These are phyloP conservation scores for Mobula birostris DNA, from an alignment of 2,113 vertebrate species.

Conservation along the genomic window DNA sequence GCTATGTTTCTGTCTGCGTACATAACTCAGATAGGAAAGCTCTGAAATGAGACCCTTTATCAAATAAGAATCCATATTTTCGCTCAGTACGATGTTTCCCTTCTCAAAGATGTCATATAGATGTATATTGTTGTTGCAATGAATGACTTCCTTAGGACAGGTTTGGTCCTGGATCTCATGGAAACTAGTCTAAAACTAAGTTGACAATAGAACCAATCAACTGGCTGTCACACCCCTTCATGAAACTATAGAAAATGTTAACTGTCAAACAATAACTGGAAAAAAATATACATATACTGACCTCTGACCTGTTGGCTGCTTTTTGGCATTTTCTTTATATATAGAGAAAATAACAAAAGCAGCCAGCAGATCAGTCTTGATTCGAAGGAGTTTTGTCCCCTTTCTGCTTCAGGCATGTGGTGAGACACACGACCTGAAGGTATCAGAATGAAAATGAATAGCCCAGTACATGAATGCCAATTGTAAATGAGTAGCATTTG, in stretches of 20 bases:
- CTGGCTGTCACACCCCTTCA: neutral
- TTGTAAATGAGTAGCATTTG: neutral
- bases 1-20: neutral
- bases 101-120: too few species aligned
- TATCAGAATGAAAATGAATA: neutral
- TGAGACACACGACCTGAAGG: neutral
- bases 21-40: neutral
- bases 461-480: neutral
- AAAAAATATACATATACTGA: neutral
- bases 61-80: neutral
- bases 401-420: neutral
- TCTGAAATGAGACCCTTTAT: neutral
- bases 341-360: neutral
- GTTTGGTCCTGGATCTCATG: neutral
- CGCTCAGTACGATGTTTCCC: neutral
- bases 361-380: neutral
- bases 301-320: too few species aligned
- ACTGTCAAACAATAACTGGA: neutral
- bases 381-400: neutral
- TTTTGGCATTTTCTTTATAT: too few species aligned
- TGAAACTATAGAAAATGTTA: neutral
- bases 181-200: neutral
- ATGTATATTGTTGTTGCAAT: neutral
- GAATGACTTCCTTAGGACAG: neutral
- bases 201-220: neutral